phyloP scores from a whole-genome alignment of 2,113 vertebrate species.

The Pandion haliaetus region DNA sequence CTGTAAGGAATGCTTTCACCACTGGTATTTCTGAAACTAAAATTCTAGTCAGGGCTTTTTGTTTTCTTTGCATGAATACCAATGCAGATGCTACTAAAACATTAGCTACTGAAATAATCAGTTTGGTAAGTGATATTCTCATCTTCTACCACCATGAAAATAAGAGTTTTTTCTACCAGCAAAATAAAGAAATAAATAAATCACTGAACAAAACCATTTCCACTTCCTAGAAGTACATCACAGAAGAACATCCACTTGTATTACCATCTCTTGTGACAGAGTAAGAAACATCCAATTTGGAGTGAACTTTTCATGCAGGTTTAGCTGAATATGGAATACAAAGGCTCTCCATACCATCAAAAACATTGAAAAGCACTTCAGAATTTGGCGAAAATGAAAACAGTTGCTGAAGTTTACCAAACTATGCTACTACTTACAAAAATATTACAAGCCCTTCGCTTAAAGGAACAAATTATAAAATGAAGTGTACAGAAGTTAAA shows the following conservation, averaged over 20 bases:
- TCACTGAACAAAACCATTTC: background rate
- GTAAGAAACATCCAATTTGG: background rate
- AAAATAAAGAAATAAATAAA: background rate
- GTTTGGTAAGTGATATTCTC: background rate
- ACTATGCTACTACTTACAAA: background rate
- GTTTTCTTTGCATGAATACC: background rate
- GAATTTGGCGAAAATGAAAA: background rate
- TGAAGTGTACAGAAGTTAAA: background rate
- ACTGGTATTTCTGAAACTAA: background rate
- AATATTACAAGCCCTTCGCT: background rate
- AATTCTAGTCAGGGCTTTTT: background rate
- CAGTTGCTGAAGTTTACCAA: background rate
- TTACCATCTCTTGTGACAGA: background rate
- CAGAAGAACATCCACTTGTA: background rate
- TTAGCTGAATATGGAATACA: background rate
- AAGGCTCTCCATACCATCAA: background rate
- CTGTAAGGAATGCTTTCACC: background rate
- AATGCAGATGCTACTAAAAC: background rate
- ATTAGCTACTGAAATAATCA: background rate
- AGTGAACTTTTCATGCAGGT: background rate
- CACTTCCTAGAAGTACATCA: background rate
- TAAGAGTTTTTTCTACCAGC: accelerated
- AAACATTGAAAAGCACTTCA: background rate
- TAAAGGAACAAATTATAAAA: background rate
- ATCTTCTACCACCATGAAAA: background rate